Percentiles rank a stretch among this genome's conserved stretches.
These are phyloP conservation scores for Dermolepida albohirtum DNA, from an alignment of 2,888 invertebrate species.

Conservation along the genomic window DNA sequence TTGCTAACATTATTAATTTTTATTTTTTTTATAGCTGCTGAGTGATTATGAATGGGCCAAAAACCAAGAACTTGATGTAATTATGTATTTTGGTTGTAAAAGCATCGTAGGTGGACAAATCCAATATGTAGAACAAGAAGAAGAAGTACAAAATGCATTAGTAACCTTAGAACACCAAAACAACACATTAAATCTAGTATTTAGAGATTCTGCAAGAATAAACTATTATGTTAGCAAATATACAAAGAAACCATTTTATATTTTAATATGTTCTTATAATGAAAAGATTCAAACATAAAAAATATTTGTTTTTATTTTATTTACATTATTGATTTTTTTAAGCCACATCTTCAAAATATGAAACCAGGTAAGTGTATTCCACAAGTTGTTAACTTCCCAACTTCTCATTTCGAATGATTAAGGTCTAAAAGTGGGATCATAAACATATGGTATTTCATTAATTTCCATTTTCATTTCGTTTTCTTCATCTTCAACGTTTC, in stretches of 20 bases:
- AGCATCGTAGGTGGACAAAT: slow-evolving; percentile 60
- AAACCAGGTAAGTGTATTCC: no score
- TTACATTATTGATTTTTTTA: background rate
- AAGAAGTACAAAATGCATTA: slow-evolving; percentile 61
- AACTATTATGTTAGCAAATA: slow-evolving; percentile 61
- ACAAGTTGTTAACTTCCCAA: no score
- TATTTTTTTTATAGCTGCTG: slow-evolving; percentile 55
- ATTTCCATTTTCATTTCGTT: slow-evolving; percentile 31
- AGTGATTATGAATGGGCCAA: slow-evolving; percentile 60
- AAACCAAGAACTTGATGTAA: slow-evolving; percentile 60
- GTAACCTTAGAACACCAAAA: slow-evolving; percentile 73
- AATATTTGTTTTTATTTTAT: background rate
- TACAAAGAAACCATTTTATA: slow-evolving; percentile 36
- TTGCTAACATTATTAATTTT: no score
- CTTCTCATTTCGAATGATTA: background rate
- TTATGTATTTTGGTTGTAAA: slow-evolving; percentile 59
- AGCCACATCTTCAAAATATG: no score
- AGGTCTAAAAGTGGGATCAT: slow-evolving; percentile 10
- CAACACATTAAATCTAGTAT: slow-evolving; percentile 78
- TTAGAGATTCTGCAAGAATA: slow-evolving; percentile 68
- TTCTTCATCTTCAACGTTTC: slow-evolving; percentile 43
- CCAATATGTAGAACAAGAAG: slow-evolving; percentile 60
- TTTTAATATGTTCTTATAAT: slow-evolving; percentile 39
- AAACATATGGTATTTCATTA: slow-evolving; percentile 28
- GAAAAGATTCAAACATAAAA: slow-evolving; percentile 26